A percentile compares a stretch with the other conserved stretches of the same genome.
Evolutionary conservation across 2,797 vertebrate genomes (phyloP).

Genomic region (Phataginus tetradactyla): DNA sequence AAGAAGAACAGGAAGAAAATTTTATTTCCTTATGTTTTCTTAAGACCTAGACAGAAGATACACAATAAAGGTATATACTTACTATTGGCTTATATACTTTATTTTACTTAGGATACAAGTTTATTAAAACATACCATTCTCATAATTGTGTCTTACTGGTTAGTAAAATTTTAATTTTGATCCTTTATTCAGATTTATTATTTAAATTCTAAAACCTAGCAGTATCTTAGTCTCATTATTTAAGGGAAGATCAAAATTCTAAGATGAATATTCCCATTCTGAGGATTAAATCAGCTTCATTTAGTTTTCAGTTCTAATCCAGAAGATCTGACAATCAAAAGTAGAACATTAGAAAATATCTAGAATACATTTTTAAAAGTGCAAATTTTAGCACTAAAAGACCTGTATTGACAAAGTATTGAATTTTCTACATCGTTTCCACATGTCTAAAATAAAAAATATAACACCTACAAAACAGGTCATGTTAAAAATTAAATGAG

Average conservation of each 20-base stretch:
- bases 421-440: background rate
- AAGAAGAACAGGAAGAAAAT: background rate
- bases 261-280: background rate
- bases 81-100: background rate
- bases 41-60: background rate
- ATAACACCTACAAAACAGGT: background rate
- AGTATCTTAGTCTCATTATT: background rate
- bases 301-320: background rate
- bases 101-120: background rate
- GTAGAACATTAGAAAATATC: background rate
- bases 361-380: background rate
- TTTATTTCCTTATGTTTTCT: background rate
- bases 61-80: background rate
- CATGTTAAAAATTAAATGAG: background rate
- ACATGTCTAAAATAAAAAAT: background rate
- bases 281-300: background rate
- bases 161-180: background rate
- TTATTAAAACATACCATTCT: background rate
- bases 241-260: background rate
- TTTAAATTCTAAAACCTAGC: slow-evolving; percentile 5
- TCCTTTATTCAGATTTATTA: background rate
- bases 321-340: background rate
- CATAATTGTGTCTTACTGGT: background rate
- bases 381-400: background rate
- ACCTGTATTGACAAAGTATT: background rate